Evolutionary conservation across 2,113 vertebrate species (phyloP).

Genomic region (Otolemur garnettii): DNA sequence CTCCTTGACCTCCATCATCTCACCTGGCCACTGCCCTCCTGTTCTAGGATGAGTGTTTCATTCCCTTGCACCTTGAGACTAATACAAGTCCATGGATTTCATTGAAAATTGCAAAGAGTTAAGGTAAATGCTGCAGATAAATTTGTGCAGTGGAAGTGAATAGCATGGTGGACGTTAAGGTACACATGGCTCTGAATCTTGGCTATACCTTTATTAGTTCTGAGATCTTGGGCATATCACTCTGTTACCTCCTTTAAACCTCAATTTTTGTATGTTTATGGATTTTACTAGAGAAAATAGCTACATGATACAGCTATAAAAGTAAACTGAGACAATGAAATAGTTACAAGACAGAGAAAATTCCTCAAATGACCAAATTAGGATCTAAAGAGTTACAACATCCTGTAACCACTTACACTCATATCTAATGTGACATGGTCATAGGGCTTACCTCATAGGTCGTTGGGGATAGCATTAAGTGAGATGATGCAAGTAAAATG

Average conservation of each 20-base stretch:
- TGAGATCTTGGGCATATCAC: background rate
- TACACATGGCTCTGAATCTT: background rate
- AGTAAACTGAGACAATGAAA: background rate
- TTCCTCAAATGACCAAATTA: background rate
- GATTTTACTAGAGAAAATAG: background rate
- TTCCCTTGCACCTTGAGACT: background rate
- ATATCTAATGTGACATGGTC: background rate
- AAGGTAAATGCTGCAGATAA: background rate
- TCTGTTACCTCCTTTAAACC: background rate
- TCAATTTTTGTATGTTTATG: background rate
- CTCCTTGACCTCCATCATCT: background rate
- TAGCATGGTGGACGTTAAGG: background rate
- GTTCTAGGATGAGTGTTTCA: background rate
- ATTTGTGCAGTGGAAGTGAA: background rate
- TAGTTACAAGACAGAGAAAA: background rate
- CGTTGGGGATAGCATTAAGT: background rate
- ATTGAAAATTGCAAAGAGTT: background rate
- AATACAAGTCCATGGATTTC: background rate
- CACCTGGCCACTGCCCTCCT: background rate
- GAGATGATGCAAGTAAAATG: constrained; percentile 1
- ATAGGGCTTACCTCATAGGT: background rate
- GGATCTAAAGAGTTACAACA: background rate
- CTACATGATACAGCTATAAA: background rate
- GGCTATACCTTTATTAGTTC: background rate
- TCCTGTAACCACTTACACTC: background rate